Evolutionary conservation across 2,888 invertebrate species (phyloP).

Genomic region (Neocrepidodera transversa): DNA sequence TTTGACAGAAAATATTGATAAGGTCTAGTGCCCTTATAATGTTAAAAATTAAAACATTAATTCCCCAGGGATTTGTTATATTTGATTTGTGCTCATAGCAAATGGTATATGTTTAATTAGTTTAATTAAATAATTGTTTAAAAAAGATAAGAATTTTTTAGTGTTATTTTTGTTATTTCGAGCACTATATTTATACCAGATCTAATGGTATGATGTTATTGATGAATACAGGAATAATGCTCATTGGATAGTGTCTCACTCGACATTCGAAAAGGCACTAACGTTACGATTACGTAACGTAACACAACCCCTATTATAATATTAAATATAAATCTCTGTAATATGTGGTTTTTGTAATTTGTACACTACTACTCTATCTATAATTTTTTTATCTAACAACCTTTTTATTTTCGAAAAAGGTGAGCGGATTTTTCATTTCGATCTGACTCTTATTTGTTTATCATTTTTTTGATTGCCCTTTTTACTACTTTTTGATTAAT

Average conservation of each 20-base stretch:
- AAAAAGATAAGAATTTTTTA: no score
- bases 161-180: constrained; percentile 24
- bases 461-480: constrained; percentile 57
- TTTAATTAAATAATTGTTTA: no score
- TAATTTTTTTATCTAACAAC: constrained; percentile 43
- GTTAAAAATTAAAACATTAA: no score
- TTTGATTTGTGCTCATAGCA: no score
- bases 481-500: constrained; percentile 52
- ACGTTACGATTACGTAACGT: constrained; percentile 56
- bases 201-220: constrained; percentile 49
- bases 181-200: constrained; percentile 48
- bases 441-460: constrained; percentile 51
- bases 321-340: constrained; percentile 60
- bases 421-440: constrained; percentile 42
- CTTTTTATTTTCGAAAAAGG: constrained; percentile 30
- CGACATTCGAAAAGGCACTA: constrained; percentile 62
- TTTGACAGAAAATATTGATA: no score
- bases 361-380: constrained; percentile 52
- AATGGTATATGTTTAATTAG: no score
- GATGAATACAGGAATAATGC: constrained; percentile 37
- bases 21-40: no score
- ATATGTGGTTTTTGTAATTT: constrained; percentile 58
- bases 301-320: constrained; percentile 61
- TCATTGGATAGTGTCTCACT: constrained; percentile 58
- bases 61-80: no score